Conservation (phyloP, 2,113 vertebrate species). For the Sylvilagus bachmani region DNA sequence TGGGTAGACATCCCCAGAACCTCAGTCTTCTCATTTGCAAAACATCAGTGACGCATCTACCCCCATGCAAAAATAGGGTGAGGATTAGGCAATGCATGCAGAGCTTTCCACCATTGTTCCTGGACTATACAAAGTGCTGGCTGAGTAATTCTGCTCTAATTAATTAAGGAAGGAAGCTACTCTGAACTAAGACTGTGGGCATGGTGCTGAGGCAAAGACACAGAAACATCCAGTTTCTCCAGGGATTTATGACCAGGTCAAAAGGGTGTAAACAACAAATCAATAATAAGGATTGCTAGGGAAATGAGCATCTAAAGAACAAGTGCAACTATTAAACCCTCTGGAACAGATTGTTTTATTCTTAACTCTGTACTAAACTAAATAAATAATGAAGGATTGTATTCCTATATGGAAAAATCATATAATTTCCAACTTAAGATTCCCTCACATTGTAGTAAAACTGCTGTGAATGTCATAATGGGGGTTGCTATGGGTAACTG, state of each 20-base stretch:
- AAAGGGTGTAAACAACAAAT: not conserved
- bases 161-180: not conserved
- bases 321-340: not conserved
- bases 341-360: not conserved
- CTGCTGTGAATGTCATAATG: not conserved
- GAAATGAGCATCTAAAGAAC: not conserved
- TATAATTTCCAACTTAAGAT: slow-evolving; percentile 55
- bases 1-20: not conserved
- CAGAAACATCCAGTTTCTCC: not conserved
- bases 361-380: slow-evolving; percentile 10
- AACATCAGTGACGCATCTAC: not conserved
- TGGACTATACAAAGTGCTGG: not conserved
- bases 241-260: not conserved
- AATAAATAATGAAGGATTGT: slow-evolving; percentile 20
- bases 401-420: slow-evolving; percentile 15
- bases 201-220: not conserved
- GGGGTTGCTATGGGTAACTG: slow-evolving; percentile 62
- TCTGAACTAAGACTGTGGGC: not conserved
- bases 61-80: not conserved
- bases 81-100: not conserved
- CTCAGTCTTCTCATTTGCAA: not conserved
- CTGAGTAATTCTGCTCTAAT: not conserved
- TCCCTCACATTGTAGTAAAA: slow-evolving; percentile 59
- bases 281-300: not conserved
- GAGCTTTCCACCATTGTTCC: not conserved